A percentile compares a stretch with the other conserved stretches of the same genome.
Conservation (phyloP, 2,797 vertebrate genomes). For the Podarcis lilfordi region DNA sequence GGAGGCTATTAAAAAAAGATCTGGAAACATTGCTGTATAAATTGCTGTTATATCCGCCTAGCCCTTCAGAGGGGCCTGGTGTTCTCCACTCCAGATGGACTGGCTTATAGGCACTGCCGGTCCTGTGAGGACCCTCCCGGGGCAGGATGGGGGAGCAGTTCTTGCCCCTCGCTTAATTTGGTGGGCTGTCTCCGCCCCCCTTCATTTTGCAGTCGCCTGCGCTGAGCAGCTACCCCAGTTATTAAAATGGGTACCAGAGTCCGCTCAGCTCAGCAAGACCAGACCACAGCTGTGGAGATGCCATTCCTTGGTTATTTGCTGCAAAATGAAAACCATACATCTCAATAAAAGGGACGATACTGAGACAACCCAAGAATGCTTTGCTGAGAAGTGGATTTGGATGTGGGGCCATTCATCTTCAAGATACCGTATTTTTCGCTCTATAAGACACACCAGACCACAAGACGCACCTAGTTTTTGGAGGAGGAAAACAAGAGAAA, state of each 20-base stretch:
- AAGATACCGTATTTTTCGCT: neutral
- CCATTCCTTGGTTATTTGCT: conserved; percentile 24
- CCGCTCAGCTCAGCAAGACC: rapidly evolving
- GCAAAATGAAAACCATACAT: conserved; percentile 17
- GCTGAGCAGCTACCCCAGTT: neutral
- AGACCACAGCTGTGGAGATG: neutral
- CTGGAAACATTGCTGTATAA: conserved; percentile 65
- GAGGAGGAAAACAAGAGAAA: no score
- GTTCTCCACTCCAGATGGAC: conserved; percentile 62
- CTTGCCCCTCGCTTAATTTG: conserved; percentile 42
- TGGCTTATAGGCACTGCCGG: conserved; percentile 45
- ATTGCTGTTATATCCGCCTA: conserved; percentile 68
- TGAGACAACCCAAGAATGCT: neutral
- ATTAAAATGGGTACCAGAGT: neutral
- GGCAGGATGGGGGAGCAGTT: conserved; percentile 7
- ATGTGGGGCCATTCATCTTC: neutral
- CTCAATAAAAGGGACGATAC: neutral
- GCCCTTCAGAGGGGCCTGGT: conserved; percentile 44
- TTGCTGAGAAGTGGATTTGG: neutral
- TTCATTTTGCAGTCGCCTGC: neutral
- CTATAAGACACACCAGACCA: no score
- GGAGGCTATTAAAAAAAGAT: conserved; percentile 55
- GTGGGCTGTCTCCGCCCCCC: conserved; percentile 31
- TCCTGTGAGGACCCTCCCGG: neutral
- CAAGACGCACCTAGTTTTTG: no score